These are phyloP conservation scores for Sprattus sprattus DNA, from an alignment of 2,113 vertebrate species.

Conservation along the genomic window DNA sequence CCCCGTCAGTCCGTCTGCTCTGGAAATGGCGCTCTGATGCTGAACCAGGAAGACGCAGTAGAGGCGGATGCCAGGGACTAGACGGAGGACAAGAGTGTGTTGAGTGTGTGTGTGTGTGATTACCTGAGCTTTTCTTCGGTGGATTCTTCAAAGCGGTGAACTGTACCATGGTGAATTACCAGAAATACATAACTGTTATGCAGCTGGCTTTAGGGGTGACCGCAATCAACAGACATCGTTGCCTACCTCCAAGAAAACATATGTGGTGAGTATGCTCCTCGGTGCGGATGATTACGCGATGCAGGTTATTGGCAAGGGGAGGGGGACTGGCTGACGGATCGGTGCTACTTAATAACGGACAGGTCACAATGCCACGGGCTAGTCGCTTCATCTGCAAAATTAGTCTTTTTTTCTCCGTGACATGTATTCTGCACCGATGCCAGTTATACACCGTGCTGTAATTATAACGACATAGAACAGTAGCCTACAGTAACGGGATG, in stretches of 20 bases:
- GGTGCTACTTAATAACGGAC: constrained; percentile 48
- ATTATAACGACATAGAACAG: constrained; percentile 38
- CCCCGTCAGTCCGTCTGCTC: constrained; percentile 73
- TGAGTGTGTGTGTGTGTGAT: constrained; percentile 78
- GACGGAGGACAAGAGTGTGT: constrained; percentile 29
- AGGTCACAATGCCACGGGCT: constrained; percentile 49
- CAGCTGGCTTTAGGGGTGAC: constrained; percentile 98
- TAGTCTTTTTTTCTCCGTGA: constrained; percentile 41
- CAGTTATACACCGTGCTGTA: constrained; percentile 56
- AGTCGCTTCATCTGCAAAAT: constrained; percentile 47
- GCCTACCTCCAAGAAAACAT: constrained; percentile 92
- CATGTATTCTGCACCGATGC: constrained; percentile 54
- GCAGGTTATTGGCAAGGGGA: constrained; percentile 54
- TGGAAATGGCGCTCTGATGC: constrained; percentile 79
- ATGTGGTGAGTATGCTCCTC: constrained; percentile 88
- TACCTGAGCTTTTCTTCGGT: constrained; percentile 87
- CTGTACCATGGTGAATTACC: constrained; percentile 94
- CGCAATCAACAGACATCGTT: constrained; percentile 93
- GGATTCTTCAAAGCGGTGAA: constrained; percentile 82
- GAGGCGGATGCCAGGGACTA: constrained; percentile 85
- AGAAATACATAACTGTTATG: constrained; percentile 99
- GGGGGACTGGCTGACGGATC: constrained; percentile 48
- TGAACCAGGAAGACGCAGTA: constrained; percentile 77
- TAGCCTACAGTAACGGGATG: constrained; percentile 37
- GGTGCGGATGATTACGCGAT: constrained; percentile 59